Evolutionary conservation across 2,888 invertebrate species (phyloP).

Genomic region (Drosophila conformis): DNA sequence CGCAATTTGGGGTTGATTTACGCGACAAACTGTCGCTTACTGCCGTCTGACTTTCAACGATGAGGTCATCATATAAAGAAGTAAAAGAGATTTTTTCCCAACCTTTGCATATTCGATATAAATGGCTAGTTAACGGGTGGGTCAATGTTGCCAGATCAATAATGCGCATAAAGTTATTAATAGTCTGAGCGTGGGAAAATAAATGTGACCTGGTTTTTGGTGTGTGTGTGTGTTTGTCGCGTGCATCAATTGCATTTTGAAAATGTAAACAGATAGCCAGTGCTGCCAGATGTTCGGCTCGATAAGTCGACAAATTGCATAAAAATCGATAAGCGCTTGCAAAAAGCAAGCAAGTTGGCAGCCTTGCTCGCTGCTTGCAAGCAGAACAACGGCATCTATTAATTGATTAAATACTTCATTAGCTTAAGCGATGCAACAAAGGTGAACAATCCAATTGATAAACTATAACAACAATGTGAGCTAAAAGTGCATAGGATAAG

Average conservation of each 20-base stretch:
- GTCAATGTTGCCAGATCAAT: constrained; percentile 9
- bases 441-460: constrained; percentile 2
- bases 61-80: constrained; percentile 27
- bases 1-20: constrained; percentile 22
- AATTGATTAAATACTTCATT: constrained; percentile 59
- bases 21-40: not conserved
- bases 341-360: constrained; percentile 37
- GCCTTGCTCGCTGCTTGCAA: constrained; percentile 25
- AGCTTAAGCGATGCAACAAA: constrained; percentile 31
- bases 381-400: constrained; percentile 60
- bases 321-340: constrained; percentile 21
- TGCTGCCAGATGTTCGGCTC: constrained; percentile 33
- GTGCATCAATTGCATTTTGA: constrained; percentile 28
- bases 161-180: not conserved
- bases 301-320: constrained; percentile 36
- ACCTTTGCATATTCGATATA: not conserved
- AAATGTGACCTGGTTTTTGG: constrained; percentile 25
- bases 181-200: constrained; percentile 1
- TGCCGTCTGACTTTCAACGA: constrained; percentile 9
- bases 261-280: constrained; percentile 30
- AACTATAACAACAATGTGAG: constrained; percentile 18
- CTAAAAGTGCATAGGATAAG: constrained; percentile 8
- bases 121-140: not conserved
- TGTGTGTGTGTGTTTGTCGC: constrained; percentile 5
- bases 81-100: not conserved